phyloP scores from a whole-genome alignment of 2,888 invertebrate species.

The Zhuqinia jingwanae region DNA sequence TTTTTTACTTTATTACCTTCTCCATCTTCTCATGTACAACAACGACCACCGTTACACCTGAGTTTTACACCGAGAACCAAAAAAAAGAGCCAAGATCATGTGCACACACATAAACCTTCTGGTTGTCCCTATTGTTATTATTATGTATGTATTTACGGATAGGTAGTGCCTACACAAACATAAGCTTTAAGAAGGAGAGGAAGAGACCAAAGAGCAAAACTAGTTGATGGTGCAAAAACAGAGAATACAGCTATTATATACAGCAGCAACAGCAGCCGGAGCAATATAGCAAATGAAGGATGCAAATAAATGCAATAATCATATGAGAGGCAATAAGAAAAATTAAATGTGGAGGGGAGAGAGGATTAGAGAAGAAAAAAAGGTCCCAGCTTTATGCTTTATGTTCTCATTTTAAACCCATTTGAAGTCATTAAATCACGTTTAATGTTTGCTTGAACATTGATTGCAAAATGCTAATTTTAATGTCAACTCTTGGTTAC shows the following conservation, averaged over 20 bases:
- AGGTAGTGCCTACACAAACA: too few species aligned
- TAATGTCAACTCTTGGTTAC: slow-evolving; percentile 29
- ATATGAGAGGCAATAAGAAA: slow-evolving; percentile 12
- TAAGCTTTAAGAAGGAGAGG: not conserved
- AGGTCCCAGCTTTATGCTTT: slow-evolving; percentile 5
- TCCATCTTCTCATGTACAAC: slow-evolving; percentile 16
- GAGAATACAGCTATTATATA: not conserved
- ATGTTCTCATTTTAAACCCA: slow-evolving; percentile 54
- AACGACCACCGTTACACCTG: not conserved
- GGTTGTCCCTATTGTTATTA: slow-evolving; percentile 1
- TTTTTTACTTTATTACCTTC: slow-evolving; percentile 45
- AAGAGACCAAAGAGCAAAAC: not conserved
- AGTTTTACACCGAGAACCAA: not conserved
- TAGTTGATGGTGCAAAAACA: not conserved
- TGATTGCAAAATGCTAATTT: slow-evolving; percentile 42
- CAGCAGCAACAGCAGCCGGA: not conserved
- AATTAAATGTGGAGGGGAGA: slow-evolving; percentile 8
- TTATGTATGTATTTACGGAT: too few species aligned
- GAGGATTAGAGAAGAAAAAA: slow-evolving; percentile 19
- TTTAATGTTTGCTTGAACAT: slow-evolving; percentile 36
- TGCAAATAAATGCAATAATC: slow-evolving; percentile 40
- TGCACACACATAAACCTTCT: not conserved
- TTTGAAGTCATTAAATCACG: slow-evolving; percentile 59
- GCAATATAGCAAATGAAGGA: not conserved
- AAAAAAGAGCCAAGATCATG: not conserved